phyloP scores from a whole-genome alignment of 2,888 invertebrate species.

The Oeneis ivallda region DNA sequence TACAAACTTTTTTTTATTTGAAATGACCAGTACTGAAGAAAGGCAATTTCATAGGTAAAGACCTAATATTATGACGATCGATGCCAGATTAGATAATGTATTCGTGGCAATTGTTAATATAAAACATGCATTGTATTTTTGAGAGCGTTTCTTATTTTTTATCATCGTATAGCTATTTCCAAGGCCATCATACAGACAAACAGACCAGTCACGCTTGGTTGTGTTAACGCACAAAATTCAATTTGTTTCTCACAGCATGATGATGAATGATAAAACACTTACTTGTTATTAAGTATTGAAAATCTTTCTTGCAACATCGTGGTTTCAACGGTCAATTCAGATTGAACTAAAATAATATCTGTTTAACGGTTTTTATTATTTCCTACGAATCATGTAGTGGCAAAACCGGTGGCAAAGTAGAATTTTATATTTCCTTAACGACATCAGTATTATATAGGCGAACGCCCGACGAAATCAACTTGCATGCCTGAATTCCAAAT shows the following conservation, averaged over 20 bases:
- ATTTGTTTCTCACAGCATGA: conserved; percentile 15
- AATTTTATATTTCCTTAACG: conserved; percentile 25
- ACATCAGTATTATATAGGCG: conserved; percentile 19
- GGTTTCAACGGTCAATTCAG: background rate
- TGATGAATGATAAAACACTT: conserved; percentile 4
- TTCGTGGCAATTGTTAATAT: conserved; percentile 20
- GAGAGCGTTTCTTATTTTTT: conserved; percentile 16
- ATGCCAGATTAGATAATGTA: conserved; percentile 25
- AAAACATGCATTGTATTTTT: conserved; percentile 13
- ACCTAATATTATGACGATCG: conserved; percentile 1
- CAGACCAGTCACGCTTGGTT: conserved; percentile 8
- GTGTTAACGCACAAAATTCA: conserved; percentile 4
- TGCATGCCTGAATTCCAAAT: conserved; percentile 26
- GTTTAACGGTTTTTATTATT: background rate
- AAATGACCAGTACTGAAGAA: too few species aligned
- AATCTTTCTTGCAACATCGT: conserved; percentile 5
- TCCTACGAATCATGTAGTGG: background rate
- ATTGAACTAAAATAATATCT: background rate
- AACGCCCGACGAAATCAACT: conserved; percentile 16
- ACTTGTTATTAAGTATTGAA: background rate
- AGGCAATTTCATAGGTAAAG: too few species aligned
- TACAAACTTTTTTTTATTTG: too few species aligned
- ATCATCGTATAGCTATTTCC: background rate
- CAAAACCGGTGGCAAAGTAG: conserved; percentile 1
- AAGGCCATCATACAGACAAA: conserved; percentile 14